Conservation (phyloP, 2,797 vertebrate genomes). For the Lerista edwardsae region DNA sequence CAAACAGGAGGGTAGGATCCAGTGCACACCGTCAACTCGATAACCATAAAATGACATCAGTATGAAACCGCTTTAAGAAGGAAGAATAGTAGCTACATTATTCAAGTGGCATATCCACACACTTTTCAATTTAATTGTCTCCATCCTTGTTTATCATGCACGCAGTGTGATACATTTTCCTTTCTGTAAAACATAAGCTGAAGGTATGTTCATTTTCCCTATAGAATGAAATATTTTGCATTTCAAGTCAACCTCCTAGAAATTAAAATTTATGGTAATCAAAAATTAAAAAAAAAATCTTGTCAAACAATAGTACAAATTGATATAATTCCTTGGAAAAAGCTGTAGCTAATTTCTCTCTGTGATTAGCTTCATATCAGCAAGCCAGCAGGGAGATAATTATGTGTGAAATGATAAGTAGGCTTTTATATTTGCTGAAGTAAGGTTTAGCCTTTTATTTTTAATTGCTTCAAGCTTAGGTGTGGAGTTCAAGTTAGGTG, state of each 20-base stretch:
- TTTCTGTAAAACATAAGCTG: not conserved
- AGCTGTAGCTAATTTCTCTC: not conserved
- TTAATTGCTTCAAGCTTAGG: conserved; percentile 45
- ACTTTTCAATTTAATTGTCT: not conserved
- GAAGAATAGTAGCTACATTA: not conserved
- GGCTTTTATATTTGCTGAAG: conserved; percentile 9
- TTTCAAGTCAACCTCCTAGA: not conserved
- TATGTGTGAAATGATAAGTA: conserved; percentile 22
- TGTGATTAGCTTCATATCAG: conserved; percentile 9
- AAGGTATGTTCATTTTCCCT: not conserved
- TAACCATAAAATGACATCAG: not conserved
- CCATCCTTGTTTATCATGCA: not conserved
- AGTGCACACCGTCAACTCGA: not conserved
- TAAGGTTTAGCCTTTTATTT: conserved; percentile 10
- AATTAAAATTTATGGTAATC: not conserved
- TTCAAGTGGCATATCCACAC: not conserved
- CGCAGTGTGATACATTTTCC: not conserved
- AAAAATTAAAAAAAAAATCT: not conserved
- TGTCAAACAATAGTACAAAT: not conserved
- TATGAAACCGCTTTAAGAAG: not conserved
- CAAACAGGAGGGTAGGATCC: no score
- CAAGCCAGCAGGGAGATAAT: conserved; percentile 9
- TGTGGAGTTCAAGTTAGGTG: conserved; percentile 1
- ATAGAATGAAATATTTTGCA: not conserved
- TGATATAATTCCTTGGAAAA: conserved; percentile 28